A percentile compares a stretch with the other conserved stretches of the same genome.
These are phyloP conservation scores for Neotoma lepida DNA, from an alignment of 2,113 vertebrate genomes.

Conservation along the genomic window DNA sequence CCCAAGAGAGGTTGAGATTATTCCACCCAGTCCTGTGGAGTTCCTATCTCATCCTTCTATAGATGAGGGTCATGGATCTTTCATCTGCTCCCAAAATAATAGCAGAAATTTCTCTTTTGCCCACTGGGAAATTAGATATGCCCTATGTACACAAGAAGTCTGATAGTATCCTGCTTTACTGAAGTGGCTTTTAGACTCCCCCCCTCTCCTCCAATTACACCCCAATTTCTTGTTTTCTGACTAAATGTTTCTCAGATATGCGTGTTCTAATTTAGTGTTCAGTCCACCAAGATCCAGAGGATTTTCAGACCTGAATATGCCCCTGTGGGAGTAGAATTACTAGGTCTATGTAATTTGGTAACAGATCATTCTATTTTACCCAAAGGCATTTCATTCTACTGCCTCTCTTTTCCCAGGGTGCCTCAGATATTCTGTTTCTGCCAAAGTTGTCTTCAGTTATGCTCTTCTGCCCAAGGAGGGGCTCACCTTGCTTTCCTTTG, in stretches of 20 bases:
- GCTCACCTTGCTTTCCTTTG: neutral
- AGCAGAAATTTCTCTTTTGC: too few relatives aligned
- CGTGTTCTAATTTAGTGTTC: neutral
- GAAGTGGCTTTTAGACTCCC: neutral
- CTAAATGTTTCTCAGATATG: neutral
- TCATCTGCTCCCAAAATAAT: neutral
- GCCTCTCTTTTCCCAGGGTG: neutral
- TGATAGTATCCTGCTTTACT: neutral
- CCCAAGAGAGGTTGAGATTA: neutral
- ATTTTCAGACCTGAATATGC: neutral
- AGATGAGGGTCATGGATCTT: neutral
- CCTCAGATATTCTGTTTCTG: neutral
- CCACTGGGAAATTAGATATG: neutral
- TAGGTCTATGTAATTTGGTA: neutral
- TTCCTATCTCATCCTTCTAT: too few relatives aligned
- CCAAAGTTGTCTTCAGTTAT: neutral
- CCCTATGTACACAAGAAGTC: neutral
- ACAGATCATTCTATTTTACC: neutral
- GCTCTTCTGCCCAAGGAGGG: neutral
- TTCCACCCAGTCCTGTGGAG: neutral
- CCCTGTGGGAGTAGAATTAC: neutral
- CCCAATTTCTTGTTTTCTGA: neutral
- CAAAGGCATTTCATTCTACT: neutral
- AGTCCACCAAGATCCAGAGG: neutral
- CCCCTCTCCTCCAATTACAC: neutral